Conservation (phyloP, 2,113 vertebrate species). For the Halcyon malimbica region DNA sequence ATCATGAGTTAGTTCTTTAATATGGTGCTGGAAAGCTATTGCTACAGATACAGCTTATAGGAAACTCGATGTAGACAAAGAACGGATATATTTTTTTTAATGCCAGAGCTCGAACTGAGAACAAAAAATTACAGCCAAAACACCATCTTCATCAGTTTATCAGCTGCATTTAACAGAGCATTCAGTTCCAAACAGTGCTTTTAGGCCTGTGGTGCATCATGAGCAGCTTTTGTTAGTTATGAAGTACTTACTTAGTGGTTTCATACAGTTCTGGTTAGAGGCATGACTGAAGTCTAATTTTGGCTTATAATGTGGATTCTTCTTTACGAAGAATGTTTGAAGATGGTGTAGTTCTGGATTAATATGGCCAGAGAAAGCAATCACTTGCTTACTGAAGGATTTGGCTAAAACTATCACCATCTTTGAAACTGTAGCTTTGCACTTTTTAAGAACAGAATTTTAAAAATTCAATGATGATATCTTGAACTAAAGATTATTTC, state of each 20-base stretch:
- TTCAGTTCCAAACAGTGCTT: background rate
- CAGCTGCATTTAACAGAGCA: background rate
- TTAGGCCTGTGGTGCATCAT: background rate
- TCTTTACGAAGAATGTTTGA: background rate
- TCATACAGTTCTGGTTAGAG: background rate
- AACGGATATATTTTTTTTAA: background rate
- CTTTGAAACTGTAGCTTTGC: background rate
- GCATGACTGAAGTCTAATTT: background rate
- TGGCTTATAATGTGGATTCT: background rate
- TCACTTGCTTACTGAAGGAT: background rate
- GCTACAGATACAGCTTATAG: background rate
- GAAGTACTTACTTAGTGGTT: background rate
- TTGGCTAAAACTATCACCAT: background rate
- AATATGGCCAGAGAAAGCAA: background rate
- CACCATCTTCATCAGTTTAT: background rate
- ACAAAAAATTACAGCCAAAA: background rate
- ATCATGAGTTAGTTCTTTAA: background rate
- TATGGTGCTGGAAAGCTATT: background rate
- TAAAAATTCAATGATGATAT: background rate
- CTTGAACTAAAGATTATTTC: constrained; percentile 12
- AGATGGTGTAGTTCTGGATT: background rate
- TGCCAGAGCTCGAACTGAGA: background rate
- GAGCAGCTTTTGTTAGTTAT: background rate
- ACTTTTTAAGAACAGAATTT: background rate
- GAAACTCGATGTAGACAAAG: background rate